Evolutionary conservation across 2,888 invertebrate genomes (phyloP).

Genomic region (Coleophora deauratella): DNA sequence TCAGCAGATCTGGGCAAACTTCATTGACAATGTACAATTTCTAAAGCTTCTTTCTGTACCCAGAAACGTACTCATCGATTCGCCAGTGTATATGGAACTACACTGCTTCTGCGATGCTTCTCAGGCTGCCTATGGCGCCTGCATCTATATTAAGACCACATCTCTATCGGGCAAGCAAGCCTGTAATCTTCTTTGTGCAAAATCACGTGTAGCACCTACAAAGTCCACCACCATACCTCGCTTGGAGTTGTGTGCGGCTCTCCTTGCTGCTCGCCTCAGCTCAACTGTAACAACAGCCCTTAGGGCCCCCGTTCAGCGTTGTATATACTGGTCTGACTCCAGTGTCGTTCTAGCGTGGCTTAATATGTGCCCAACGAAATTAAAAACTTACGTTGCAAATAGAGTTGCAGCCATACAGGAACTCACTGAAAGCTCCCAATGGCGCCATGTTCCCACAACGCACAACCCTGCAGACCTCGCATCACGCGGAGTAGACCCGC

Average conservation of each 20-base stretch:
- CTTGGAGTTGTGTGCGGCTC: conserved; percentile 14
- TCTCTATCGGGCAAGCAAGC: neutral
- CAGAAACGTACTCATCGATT: neutral
- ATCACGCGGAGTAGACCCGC: neutral
- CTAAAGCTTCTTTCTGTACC: neutral
- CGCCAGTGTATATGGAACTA: neutral
- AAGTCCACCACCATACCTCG: conserved; percentile 13
- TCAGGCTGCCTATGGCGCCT: conserved; percentile 4
- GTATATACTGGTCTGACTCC: conserved; percentile 1
- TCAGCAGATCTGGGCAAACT: neutral
- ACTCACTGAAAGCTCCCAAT: neutral
- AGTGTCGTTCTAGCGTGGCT: conserved; percentile 1
- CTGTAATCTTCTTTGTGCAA: conserved; percentile 4
- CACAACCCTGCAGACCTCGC: conserved; percentile 2
- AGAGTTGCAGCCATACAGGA: conserved; percentile 1
- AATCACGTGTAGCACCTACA: conserved; percentile 9
- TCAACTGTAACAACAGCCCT: neutral
- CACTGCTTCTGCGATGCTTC: conserved; percentile 11
- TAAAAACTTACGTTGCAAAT: conserved; percentile 3
- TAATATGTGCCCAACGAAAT: neutral
- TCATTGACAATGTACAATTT: neutral
- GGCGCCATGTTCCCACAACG: conserved; percentile 1
- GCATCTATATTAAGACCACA: conserved; percentile 4
- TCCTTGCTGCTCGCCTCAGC: neutral
- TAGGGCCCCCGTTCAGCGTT: neutral